Percentiles rank a stretch among this genome's conserved stretches.
phyloP scores from a whole-genome alignment of 2,113 vertebrate species.

The Varanus salvator region DNA sequence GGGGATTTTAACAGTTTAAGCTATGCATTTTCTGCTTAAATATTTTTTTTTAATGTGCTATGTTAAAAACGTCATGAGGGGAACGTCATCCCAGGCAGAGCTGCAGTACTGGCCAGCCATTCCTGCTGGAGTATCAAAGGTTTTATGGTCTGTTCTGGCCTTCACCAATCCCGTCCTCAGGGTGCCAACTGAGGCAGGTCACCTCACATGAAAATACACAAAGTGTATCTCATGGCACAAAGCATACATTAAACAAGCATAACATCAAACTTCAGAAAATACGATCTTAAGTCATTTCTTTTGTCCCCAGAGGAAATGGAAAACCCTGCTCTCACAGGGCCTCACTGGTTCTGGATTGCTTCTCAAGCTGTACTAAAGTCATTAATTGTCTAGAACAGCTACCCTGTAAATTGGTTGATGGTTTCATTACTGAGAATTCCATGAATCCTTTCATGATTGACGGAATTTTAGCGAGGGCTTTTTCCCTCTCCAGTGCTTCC shows the following conservation, averaged over 20 bases:
- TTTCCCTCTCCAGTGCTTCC: slow-evolving; percentile 84
- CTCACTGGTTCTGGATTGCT: not conserved
- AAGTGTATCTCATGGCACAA: too few relatives aligned
- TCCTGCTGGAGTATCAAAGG: not conserved
- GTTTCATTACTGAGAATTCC: not conserved
- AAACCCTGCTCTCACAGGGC: not conserved
- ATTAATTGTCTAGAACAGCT: not conserved
- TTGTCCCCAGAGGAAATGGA: not conserved
- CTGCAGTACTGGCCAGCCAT: too few relatives aligned
- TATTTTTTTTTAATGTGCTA: too few relatives aligned
- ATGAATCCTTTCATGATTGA: not conserved
- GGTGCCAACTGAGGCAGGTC: not conserved
- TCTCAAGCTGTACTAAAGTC: not conserved
- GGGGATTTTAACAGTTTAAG: not conserved
- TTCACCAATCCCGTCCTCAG: not conserved
- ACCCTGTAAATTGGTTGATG: not conserved
- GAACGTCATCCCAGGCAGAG: not conserved
- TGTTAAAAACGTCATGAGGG: too few relatives aligned
- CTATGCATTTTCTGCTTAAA: not conserved
- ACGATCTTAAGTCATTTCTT: not conserved
- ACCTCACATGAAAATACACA: too few relatives aligned
- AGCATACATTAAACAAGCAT: not conserved
- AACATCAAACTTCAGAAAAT: not conserved
- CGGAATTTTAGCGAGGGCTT: not conserved
- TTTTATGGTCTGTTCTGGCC: not conserved